phyloP scores from a whole-genome alignment of 2,797 vertebrate species.

The Trachops cirrhosus region DNA sequence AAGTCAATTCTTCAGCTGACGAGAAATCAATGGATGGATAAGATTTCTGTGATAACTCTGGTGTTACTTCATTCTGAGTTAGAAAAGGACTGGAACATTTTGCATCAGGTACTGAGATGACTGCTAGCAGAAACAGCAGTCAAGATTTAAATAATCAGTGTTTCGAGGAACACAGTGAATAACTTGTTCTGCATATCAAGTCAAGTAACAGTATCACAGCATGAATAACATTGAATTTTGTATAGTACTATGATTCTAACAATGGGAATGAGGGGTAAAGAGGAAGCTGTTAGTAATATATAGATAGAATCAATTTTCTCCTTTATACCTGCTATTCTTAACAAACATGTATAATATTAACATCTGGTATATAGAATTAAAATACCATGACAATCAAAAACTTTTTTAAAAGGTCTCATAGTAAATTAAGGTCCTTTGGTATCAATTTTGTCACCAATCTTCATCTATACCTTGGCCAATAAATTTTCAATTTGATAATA shows the following conservation, averaged over 20 bases:
- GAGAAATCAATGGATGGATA: slow-evolving; percentile 66
- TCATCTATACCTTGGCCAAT: not conserved
- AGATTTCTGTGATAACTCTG: slow-evolving; percentile 54
- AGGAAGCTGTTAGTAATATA: not conserved
- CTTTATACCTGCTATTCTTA: not conserved
- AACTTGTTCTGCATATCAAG: slow-evolving; percentile 67
- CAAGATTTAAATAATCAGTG: slow-evolving; percentile 74
- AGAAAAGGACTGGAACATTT: slow-evolving; percentile 69
- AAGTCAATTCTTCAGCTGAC: slow-evolving; percentile 68
- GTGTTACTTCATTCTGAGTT: slow-evolving; percentile 72
- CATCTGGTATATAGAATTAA: not conserved
- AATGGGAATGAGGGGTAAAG: not conserved
- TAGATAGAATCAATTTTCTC: not conserved
- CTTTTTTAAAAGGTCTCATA: not conserved
- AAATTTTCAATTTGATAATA: not conserved
- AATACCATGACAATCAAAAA: not conserved
- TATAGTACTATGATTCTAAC: not conserved
- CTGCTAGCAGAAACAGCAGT: slow-evolving; percentile 63
- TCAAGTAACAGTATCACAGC: slow-evolving; percentile 70
- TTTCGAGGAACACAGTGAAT: slow-evolving; percentile 68
- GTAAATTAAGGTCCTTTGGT: not conserved
- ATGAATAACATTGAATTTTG: slow-evolving; percentile 35
- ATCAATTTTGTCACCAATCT: not conserved
- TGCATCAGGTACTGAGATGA: slow-evolving; percentile 62
- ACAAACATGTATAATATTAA: not conserved